Evolutionary conservation across 2,888 invertebrate genomes (phyloP).

Genomic region (Mellilla xanthometata): DNA sequence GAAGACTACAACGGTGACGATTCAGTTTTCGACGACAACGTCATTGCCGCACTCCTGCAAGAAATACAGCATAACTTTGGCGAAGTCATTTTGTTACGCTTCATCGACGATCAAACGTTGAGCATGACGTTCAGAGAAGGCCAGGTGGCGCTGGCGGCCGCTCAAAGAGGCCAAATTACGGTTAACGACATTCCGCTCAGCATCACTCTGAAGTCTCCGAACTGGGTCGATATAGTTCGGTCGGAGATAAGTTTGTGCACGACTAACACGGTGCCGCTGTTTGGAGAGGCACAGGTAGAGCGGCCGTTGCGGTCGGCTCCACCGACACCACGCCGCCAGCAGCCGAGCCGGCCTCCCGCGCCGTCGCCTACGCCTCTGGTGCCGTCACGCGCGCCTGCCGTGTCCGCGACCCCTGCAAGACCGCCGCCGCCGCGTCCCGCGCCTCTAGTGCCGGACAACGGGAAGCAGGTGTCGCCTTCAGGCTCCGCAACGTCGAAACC

Average conservation of each 20-base stretch:
- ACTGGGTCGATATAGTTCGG: constrained; percentile 92
- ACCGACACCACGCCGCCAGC: constrained; percentile 75
- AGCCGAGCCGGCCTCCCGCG: constrained; percentile 84
- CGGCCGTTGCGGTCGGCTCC: constrained; percentile 71
- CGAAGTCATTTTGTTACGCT: constrained; percentile 94
- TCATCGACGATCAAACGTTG: constrained; percentile 91
- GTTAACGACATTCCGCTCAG: constrained; percentile 86
- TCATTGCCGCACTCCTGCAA: constrained; percentile 90
- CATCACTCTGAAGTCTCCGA: constrained; percentile 90
- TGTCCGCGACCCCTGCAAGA: constrained; percentile 74
- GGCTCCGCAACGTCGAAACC: constrained; percentile 32
- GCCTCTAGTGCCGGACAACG: constrained; percentile 78
- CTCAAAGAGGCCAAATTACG: constrained; percentile 79
- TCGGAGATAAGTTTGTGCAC: constrained; percentile 93
- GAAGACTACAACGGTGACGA: constrained; percentile 70
- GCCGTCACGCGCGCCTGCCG: constrained; percentile 69
- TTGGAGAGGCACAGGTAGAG: constrained; percentile 65
- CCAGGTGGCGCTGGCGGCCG: constrained; percentile 91
- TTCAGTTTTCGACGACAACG: constrained; percentile 89
- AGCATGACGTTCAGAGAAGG: constrained; percentile 97
- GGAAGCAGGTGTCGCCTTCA: constrained; percentile 58
- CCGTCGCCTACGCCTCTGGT: constrained; percentile 78
- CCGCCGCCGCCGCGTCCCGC: constrained; percentile 84
- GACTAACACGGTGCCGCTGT: constrained; percentile 92
- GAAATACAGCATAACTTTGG: constrained; percentile 88